These are phyloP conservation scores for Hemibagrus wyckioides DNA, from an alignment of 2,113 vertebrate species.

Conservation along the genomic window DNA sequence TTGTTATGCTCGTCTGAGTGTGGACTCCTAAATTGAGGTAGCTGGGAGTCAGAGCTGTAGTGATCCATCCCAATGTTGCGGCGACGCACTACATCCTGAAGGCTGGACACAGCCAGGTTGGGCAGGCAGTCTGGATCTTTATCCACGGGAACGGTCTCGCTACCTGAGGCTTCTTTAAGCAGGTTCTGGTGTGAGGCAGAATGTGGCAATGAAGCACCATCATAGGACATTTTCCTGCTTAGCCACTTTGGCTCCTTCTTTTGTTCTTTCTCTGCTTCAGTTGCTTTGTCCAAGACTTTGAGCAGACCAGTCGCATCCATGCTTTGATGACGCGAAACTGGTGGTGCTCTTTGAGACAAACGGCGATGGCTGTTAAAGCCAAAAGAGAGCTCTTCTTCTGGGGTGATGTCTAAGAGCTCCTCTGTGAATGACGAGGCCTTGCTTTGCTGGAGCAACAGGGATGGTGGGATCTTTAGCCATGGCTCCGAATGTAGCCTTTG, in stretches of 20 bases:
- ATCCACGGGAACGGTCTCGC: slow-evolving; percentile 56
- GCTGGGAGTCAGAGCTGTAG: slow-evolving; percentile 86
- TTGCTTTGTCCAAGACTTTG: slow-evolving; percentile 70
- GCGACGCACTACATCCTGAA: slow-evolving; percentile 78
- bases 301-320: slow-evolving; percentile 75
- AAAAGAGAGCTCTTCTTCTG: slow-evolving; percentile 74
- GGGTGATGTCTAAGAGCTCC: slow-evolving; percentile 72
- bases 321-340: slow-evolving; percentile 77
- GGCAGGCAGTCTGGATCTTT: slow-evolving; percentile 69
- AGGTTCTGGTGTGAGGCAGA: slow-evolving; percentile 72
- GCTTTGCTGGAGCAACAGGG: slow-evolving; percentile 74
- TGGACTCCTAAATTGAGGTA: slow-evolving; percentile 68
- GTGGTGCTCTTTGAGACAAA: slow-evolving; percentile 58
- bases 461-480: slow-evolving; percentile 74
- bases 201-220: slow-evolving; percentile 71
- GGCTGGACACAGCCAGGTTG: slow-evolving; percentile 76
- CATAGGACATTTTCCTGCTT: slow-evolving; percentile 78
- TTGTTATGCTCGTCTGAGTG: slow-evolving; percentile 53
- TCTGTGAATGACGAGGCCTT: slow-evolving; percentile 77
- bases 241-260: slow-evolving; percentile 50
- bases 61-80: slow-evolving; percentile 80
- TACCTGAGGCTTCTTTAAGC: slow-evolving; percentile 61
- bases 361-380: slow-evolving; percentile 64
- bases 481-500: slow-evolving; percentile 73
- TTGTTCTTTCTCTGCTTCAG: slow-evolving; percentile 49